Percentiles rank a stretch among this genome's conserved stretches.
Conservation (phyloP, 2,888 invertebrate species). For the Agapetus fuscipes region DNA sequence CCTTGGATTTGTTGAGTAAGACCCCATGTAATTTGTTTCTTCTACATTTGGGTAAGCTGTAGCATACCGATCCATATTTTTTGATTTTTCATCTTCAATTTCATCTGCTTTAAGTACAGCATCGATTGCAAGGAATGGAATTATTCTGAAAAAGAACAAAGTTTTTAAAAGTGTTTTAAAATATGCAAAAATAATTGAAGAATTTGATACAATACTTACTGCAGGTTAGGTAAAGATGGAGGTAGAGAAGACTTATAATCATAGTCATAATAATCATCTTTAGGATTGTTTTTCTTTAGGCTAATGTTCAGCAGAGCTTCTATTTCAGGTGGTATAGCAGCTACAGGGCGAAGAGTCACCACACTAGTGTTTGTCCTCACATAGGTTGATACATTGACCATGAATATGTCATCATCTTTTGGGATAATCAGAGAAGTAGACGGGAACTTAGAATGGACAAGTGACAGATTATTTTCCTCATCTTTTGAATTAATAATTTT, state of each 20-base stretch:
- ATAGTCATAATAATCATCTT: slow-evolving; percentile 54
- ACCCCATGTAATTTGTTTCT: slow-evolving; percentile 39
- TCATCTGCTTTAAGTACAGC: slow-evolving; percentile 57
- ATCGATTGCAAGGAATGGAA: slow-evolving; percentile 79
- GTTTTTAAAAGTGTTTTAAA: background rate
- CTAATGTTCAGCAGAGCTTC: slow-evolving; percentile 42
- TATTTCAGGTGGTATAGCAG: slow-evolving; percentile 32
- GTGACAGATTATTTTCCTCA: slow-evolving; percentile 6
- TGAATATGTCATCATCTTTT: slow-evolving; percentile 43
- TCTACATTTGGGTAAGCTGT: slow-evolving; percentile 26
- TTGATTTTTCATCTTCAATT: slow-evolving; percentile 24
- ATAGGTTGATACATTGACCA: slow-evolving; percentile 48
- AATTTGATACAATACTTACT: slow-evolving; percentile 36
- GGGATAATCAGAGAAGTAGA: slow-evolving; percentile 23
- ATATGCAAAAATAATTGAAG: background rate
- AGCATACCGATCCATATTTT: slow-evolving; percentile 32
- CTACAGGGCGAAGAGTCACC: slow-evolving; percentile 30
- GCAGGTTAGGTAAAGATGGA: slow-evolving; percentile 73
- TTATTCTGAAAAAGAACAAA: slow-evolving; percentile 52
- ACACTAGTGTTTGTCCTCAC: slow-evolving; percentile 39
- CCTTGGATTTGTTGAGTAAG: slow-evolving; percentile 30
- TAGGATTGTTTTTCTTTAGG: slow-evolving; percentile 35
- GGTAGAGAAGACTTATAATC: slow-evolving; percentile 67
- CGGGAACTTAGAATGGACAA: slow-evolving; percentile 14
- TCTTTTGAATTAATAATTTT: slow-evolving; percentile 7